These are phyloP conservation scores for Anguilla anguilla DNA, from an alignment of 2,797 vertebrate genomes.

Conservation along the genomic window DNA sequence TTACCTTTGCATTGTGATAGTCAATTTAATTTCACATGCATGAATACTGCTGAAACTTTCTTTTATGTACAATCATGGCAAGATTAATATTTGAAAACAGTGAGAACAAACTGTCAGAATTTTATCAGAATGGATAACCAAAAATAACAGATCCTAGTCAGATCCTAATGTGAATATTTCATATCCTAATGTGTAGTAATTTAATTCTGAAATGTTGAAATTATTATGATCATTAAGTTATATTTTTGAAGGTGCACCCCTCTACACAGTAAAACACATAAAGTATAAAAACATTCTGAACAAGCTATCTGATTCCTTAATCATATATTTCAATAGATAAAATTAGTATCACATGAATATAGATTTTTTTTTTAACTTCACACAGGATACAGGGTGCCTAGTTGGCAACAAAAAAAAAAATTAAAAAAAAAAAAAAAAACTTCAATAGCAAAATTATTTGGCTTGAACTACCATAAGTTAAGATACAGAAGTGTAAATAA, in stretches of 20 bases:
- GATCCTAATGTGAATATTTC: background rate
- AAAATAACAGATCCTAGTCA: background rate
- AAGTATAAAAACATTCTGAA: background rate
- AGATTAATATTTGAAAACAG: background rate
- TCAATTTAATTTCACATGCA: background rate
- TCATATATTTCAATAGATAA: background rate
- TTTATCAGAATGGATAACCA: background rate
- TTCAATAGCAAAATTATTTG: background rate
- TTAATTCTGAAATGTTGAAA: background rate
- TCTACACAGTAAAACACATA: background rate
- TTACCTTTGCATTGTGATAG: background rate
- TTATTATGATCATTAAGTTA: background rate
- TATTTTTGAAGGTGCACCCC: background rate
- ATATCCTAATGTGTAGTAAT: background rate
- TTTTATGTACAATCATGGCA: background rate
- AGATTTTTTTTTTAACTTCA: background rate
- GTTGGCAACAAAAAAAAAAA: background rate
- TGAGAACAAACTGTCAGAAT: background rate
- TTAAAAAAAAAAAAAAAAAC: background rate
- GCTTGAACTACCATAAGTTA: background rate
- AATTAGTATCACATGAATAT: background rate
- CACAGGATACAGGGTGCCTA: background rate
- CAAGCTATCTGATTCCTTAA: background rate
- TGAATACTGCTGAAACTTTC: background rate
- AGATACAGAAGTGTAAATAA: background rate